Percentiles rank a stretch among this genome's conserved stretches.
Conservation (phyloP, 2,888 invertebrate species). For the Macrosiphum euphorbiae region DNA sequence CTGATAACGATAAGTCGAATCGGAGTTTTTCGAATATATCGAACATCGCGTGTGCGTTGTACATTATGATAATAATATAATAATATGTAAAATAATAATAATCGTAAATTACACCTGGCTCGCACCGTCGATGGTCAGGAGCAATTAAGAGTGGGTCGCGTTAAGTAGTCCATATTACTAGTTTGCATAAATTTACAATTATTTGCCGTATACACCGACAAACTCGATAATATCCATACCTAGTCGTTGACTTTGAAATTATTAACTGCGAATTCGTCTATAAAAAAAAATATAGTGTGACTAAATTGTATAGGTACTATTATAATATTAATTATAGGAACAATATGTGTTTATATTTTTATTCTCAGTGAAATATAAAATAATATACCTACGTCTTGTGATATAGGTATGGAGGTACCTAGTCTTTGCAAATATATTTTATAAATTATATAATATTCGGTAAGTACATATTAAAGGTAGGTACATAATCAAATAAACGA, state of each 20-base stretch:
- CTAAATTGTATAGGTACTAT: too few relatives aligned
- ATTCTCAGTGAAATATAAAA: background rate
- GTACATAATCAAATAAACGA: background rate
- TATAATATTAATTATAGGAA: background rate
- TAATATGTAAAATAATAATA: conserved; percentile 16
- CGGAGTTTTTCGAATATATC: background rate
- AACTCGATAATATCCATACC: background rate
- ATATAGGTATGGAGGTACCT: background rate
- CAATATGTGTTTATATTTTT: background rate
- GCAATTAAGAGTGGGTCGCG: conserved; percentile 6
- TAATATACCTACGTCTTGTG: background rate
- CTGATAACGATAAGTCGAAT: conserved; percentile 11
- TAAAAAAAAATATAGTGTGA: too few relatives aligned
- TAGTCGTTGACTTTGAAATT: background rate
- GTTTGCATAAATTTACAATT: conserved; percentile 23
- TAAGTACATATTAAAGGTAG: background rate
- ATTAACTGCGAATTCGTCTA: background rate
- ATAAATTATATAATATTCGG: background rate
- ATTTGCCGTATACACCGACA: background rate
- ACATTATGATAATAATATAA: background rate
- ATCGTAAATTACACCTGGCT: background rate
- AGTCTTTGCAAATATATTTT: background rate
- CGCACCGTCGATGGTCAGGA: background rate
- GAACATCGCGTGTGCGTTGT: background rate
- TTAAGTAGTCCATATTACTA: background rate